A percentile compares a stretch with the other conserved stretches of the same genome.
phyloP scores from a whole-genome alignment of 2,888 invertebrate species.

The Drosophila niveifrons region DNA sequence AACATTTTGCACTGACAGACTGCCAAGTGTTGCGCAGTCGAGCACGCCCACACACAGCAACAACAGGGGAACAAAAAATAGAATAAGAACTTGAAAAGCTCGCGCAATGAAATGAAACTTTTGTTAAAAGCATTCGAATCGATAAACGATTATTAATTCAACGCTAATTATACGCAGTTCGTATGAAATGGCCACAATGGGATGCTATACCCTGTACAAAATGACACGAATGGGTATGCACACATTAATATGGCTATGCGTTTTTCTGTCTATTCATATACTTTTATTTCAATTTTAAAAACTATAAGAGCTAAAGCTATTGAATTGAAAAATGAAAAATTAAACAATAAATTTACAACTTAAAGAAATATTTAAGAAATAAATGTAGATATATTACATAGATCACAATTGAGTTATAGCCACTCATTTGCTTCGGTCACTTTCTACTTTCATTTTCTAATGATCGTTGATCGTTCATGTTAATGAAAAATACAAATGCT shows the following conservation, averaged over 20 bases:
- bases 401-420: no score
- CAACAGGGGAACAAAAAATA: neutral
- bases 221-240: neutral
- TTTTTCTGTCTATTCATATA: neutral
- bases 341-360: no score
- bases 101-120: neutral
- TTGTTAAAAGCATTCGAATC: constrained; percentile 10
- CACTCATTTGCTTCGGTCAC: no score
- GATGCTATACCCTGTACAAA: constrained; percentile 2
- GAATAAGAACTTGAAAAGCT: neutral
- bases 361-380: no score
- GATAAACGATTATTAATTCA: constrained; percentile 21
- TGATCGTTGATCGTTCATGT: no score
- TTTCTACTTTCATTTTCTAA: no score
- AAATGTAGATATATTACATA: no score
- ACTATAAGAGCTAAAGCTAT: no score
- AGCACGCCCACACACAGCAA: neutral
- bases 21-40: neutral
- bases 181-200: neutral
- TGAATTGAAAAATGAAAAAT: no score
- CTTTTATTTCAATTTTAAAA: no score
- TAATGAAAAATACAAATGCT: no score
- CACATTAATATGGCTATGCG: neutral
- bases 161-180: constrained; percentile 7
- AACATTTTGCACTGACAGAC: no score